Conservation (phyloP, 2,113 vertebrate species). For the Probosciger aterrimus region DNA sequence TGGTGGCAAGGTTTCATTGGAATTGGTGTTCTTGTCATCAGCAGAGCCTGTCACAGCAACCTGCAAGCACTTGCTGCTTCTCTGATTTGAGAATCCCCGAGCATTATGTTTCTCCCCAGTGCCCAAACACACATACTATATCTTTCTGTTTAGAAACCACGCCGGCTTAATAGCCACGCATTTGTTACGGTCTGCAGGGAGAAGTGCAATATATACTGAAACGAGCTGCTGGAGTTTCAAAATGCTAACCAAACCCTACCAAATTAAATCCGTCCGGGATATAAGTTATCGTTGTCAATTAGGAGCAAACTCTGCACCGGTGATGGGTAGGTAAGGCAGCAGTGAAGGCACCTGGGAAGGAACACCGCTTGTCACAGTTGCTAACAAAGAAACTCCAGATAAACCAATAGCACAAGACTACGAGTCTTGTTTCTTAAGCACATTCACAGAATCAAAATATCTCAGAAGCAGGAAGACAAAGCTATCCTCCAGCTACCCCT, state of each 20-base stretch:
- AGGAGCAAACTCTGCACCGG: neutral
- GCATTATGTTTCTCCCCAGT: neutral
- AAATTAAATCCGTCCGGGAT: neutral
- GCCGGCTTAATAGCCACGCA: neutral
- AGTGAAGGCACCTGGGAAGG: neutral
- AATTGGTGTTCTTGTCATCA: constrained; percentile 31
- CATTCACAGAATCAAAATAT: neutral
- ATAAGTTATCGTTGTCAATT: neutral
- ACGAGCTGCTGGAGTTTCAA: neutral
- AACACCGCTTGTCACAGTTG: neutral
- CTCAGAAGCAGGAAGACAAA: neutral
- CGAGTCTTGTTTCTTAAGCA: neutral
- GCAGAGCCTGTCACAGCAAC: constrained; percentile 11
- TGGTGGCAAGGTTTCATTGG: constrained; percentile 40
- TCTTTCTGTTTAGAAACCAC: constrained; percentile 16
- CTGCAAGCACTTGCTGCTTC: neutral
- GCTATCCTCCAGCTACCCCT: neutral
- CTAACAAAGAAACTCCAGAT: neutral
- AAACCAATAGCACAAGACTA: neutral
- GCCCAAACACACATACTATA: neutral
- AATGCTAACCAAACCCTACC: neutral
- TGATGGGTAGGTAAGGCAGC: neutral
- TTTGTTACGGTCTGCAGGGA: constrained; percentile 36
- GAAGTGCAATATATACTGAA: neutral
- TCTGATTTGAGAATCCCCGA: constrained; percentile 20